Conservation (phyloP, 2,888 invertebrate species). For the Habrosyne pyritoides region DNA sequence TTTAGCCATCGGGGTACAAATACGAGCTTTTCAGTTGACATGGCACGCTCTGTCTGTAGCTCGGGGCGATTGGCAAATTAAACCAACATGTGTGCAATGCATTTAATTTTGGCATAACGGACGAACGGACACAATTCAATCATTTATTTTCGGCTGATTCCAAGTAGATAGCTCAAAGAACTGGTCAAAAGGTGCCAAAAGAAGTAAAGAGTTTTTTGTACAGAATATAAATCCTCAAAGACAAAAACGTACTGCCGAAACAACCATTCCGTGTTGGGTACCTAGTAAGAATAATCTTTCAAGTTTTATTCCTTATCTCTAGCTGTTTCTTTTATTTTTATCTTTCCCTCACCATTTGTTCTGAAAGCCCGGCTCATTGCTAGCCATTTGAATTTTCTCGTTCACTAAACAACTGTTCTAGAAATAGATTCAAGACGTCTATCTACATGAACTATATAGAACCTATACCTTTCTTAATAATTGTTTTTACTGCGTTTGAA, state of each 20-base stretch:
- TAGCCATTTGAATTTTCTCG: neutral
- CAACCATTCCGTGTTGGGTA: neutral
- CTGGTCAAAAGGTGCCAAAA: neutral
- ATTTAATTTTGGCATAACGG: constrained; percentile 31
- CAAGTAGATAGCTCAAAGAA: neutral
- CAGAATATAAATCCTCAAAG: neutral
- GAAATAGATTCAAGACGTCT: neutral
- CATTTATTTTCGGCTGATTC: neutral
- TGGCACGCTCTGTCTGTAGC: constrained; percentile 24
- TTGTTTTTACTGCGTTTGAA: neutral
- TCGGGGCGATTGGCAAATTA: constrained; percentile 31
- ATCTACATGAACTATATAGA: neutral
- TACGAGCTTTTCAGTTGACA: constrained; percentile 16
- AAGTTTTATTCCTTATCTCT: neutral
- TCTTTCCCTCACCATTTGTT: neutral
- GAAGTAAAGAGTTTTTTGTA: neutral
- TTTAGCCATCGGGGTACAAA: constrained; percentile 16
- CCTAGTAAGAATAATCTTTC: neutral
- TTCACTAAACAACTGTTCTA: neutral
- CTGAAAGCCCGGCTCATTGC: neutral
- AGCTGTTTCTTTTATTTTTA: neutral
- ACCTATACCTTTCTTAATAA: neutral
- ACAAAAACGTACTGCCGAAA: neutral
- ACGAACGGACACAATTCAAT: neutral
- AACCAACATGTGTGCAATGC: constrained; percentile 33